Conservation (phyloP, 2,113 vertebrate species). For the Coreoperca whiteheadi region DNA sequence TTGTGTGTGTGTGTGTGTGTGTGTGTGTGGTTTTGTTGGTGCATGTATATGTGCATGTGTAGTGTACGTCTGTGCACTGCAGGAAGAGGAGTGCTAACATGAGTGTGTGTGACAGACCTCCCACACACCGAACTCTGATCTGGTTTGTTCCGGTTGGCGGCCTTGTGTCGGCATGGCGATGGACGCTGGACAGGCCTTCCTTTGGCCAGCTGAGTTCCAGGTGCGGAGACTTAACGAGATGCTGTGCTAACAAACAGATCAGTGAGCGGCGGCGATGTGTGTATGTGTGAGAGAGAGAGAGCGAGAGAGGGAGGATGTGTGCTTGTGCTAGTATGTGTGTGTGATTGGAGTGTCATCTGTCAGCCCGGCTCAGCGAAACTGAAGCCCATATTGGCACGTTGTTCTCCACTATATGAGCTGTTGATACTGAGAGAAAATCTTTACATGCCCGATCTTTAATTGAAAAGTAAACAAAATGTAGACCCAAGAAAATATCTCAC, state of each 20-base stretch:
- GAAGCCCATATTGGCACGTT: conserved; percentile 37
- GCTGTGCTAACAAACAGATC: conserved; percentile 59
- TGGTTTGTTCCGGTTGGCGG: conserved; percentile 65
- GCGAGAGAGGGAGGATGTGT: conserved; percentile 16
- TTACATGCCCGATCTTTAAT: conserved; percentile 1
- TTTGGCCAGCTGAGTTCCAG: conserved; percentile 31
- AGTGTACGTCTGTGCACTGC: conserved; percentile 13
- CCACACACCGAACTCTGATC: conserved; percentile 65
- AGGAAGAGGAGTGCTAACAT: conserved; percentile 59
- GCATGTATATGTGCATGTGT: conserved; percentile 6
- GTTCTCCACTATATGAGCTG: conserved; percentile 20
- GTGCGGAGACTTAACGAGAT: conserved; percentile 52
- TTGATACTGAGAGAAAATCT: conserved; percentile 2
- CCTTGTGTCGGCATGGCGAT: conserved; percentile 47
- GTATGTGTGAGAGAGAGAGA: neutral
- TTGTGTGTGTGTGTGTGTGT: neutral
- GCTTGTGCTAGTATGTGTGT: conserved; percentile 2
- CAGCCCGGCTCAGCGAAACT: conserved; percentile 24
- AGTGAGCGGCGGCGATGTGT: conserved; percentile 18
- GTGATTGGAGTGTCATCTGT: conserved; percentile 38
- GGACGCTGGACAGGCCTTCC: conserved; percentile 44
- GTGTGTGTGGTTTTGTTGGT: conserved; percentile 9
- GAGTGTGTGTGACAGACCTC: conserved; percentile 69
- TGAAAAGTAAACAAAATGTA: conserved; percentile 24
- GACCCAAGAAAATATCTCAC: neutral